Evolutionary conservation across 2,797 vertebrate genomes (phyloP).

Genomic region (Lacerta bilineata): DNA sequence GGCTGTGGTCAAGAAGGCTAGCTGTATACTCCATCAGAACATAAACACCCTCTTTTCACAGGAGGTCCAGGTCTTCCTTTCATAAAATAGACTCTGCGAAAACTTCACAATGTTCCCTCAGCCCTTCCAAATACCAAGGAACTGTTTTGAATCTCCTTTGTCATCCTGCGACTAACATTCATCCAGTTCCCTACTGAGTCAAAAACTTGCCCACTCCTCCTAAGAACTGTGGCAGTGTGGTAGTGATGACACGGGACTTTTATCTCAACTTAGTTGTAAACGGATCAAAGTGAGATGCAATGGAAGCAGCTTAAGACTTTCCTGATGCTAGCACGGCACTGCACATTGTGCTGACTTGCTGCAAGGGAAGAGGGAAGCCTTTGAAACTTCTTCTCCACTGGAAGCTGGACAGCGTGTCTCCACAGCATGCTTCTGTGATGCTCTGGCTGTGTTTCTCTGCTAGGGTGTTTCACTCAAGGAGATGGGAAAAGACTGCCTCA

Average conservation of each 20-base stretch:
- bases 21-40: neutral
- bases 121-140: conserved; percentile 6
- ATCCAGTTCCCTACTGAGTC: conserved; percentile 51
- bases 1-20: neutral
- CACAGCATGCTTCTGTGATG: conserved; percentile 50
- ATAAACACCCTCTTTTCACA: neutral
- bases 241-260: conserved; percentile 27
- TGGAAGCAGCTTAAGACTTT: conserved; percentile 58
- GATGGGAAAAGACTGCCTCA: conserved; percentile 10
- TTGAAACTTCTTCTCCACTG: conserved; percentile 48
- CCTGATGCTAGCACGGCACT: conserved; percentile 47
- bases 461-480: conserved; percentile 25
- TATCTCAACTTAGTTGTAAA: neutral
- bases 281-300: conserved; percentile 60
- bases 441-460: conserved; percentile 45
- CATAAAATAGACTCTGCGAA: neutral
- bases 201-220: conserved; percentile 44
- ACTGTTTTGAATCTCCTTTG: conserved; percentile 8
- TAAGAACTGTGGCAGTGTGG: conserved; percentile 47
- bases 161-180: conserved; percentile 29
- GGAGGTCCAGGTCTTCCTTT: accelerated
- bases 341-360: conserved; percentile 38
- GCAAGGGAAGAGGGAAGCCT: conserved; percentile 57
- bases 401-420: conserved; percentile 51
- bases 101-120: neutral